Evolutionary conservation across 2,888 invertebrate genomes (phyloP).

Genomic region (Drosophila greeni): DNA sequence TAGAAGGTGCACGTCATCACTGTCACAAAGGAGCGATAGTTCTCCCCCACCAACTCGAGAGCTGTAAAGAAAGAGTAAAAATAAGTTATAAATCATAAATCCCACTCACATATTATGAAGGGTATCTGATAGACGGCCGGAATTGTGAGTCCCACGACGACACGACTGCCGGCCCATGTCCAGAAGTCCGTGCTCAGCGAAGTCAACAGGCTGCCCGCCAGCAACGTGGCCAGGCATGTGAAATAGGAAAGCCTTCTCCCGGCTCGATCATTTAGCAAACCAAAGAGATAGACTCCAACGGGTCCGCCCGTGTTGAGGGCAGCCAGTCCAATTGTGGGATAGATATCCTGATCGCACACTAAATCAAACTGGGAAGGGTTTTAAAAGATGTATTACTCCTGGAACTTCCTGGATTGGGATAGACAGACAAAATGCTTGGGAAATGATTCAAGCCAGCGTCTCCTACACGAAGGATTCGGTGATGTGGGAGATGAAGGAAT

Average conservation of each 20-base stretch:
- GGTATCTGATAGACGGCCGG: slow-evolving; percentile 97
- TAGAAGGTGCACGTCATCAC: slow-evolving; percentile 95
- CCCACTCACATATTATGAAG: slow-evolving; percentile 91
- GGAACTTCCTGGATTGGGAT: background rate
- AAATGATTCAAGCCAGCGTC: slow-evolving; percentile 48
- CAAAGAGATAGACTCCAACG: slow-evolving; percentile 93
- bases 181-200: slow-evolving; percentile 88
- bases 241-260: slow-evolving; percentile 93
- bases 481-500: slow-evolving; percentile 5
- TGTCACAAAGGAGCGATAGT: slow-evolving; percentile 93
- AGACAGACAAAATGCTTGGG: slow-evolving; percentile 21
- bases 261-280: slow-evolving; percentile 90
- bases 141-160: slow-evolving; percentile 92
- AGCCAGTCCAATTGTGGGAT: slow-evolving; percentile 91
- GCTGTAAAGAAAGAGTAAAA: slow-evolving; percentile 81
- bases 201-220: slow-evolving; percentile 88
- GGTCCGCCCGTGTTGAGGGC: slow-evolving; percentile 93
- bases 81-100: background rate
- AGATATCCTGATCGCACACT: slow-evolving; percentile 91
- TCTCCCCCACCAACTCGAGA: slow-evolving; percentile 93
- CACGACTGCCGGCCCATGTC: slow-evolving; percentile 89
- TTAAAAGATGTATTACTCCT: background rate
- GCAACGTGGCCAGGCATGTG: slow-evolving; percentile 88
- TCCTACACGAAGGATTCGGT: slow-evolving; percentile 46
- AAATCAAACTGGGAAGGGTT: slow-evolving; percentile 84